Conservation (phyloP, 1,140 invertebrate genomes). For the Trichogramma pretiosum region DNA sequence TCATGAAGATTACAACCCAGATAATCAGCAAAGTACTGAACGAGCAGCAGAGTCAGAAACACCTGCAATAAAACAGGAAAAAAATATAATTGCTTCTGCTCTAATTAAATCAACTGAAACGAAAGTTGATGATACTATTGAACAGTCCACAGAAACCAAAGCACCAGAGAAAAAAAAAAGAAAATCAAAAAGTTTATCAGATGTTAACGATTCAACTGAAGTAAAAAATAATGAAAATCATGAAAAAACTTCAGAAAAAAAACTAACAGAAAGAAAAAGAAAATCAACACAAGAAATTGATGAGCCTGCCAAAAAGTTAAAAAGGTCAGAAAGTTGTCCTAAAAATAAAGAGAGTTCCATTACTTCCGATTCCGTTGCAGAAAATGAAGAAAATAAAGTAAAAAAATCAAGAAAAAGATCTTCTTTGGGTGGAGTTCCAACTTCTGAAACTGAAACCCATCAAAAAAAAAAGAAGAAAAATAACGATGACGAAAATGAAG, state of each 20-base stretch:
- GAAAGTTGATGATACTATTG: not conserved
- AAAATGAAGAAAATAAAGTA: slow-evolving; percentile 10
- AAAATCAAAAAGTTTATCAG: no score
- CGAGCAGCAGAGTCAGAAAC: not conserved
- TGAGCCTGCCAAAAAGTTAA: not conserved
- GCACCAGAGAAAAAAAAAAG: no score
- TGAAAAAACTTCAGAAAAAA: slow-evolving; percentile 6
- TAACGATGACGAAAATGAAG: slow-evolving; percentile 28
- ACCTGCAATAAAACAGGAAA: not conserved
- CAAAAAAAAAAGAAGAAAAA: slow-evolving; percentile 19
- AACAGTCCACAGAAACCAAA: no score
- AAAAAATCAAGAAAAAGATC: slow-evolving; percentile 7
- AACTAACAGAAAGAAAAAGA: slow-evolving; percentile 8
- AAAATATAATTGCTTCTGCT: no score
- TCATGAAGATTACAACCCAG: slow-evolving; percentile 35
- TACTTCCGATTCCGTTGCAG: slow-evolving; percentile 7
- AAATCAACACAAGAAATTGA: slow-evolving; percentile 3
- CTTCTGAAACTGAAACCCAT: slow-evolving; percentile 19
- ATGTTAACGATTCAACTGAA: no score
- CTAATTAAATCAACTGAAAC: no score
- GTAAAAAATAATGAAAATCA: not conserved
- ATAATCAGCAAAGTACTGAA: no score
- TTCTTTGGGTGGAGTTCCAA: not conserved
- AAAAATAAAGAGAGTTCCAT: not conserved
- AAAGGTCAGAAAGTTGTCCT: not conserved